Evolutionary conservation across 2,797 vertebrate species (phyloP).

Genomic region (Thunnus albacares): DNA sequence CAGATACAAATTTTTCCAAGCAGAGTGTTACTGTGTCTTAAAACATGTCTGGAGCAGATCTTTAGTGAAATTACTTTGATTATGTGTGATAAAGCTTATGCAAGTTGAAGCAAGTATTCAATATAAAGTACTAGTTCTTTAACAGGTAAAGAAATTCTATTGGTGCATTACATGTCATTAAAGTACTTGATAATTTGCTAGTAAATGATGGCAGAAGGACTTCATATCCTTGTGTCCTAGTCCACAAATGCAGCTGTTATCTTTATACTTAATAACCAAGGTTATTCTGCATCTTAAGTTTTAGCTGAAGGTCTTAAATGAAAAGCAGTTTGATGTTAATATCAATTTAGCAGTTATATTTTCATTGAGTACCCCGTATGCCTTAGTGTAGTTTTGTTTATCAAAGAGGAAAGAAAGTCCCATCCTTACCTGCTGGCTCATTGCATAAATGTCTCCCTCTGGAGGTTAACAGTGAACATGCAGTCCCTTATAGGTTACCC

Average conservation of each 20-base stretch:
- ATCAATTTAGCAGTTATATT: neutral
- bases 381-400: neutral
- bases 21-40: no score
- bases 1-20: no score
- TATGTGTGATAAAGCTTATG: no score
- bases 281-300: neutral
- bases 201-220: neutral
- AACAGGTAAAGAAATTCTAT: neutral
- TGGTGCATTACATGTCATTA: no score
- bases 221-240: no score
- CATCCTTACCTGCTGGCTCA: neutral
- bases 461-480: slow-evolving; percentile 19
- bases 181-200: neutral
- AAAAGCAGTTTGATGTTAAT: neutral
- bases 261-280: neutral
- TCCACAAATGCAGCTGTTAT: neutral
- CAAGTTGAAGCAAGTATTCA: no score
- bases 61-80: no score
- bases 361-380: neutral
- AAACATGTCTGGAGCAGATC: no score
- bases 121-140: neutral
- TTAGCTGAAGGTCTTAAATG: neutral
- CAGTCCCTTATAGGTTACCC: neutral
- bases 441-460: slow-evolving; percentile 63
- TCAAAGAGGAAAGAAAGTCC: no score